These are phyloP conservation scores for cattle (Bos taurus) DNA, from an alignment of 2,113 vertebrate species.

Conservation along the genomic window ARS-UCD2.0 NC_037330.1:63158501-63159000, in stretches of 20 bases:
- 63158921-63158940: neutral
- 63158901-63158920: neutral
- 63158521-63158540: slow-evolving; percentile 55
- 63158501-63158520: neutral
- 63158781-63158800: slow-evolving; percentile 24
- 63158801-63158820: slow-evolving; percentile 15
- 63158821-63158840: slow-evolving; percentile 50
- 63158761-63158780: neutral
- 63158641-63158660: slow-evolving; percentile 52
- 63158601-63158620: slow-evolving; percentile 59
- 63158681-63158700: slow-evolving; percentile 18
- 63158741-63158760: neutral
- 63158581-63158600: slow-evolving; percentile 58
- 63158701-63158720: neutral
- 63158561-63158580: slow-evolving; percentile 56
- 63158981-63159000: neutral
- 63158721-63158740: slow-evolving; percentile 21
- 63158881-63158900: neutral
- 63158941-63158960: neutral
- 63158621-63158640: neutral
- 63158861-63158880: neutral
- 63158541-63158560: slow-evolving; percentile 54
- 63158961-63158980: neutral
- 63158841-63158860: slow-evolving; percentile 23
- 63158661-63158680: neutral